Evolutionary conservation across 2,113 vertebrate species (phyloP).

Genomic region (Turnix velox): DNA sequence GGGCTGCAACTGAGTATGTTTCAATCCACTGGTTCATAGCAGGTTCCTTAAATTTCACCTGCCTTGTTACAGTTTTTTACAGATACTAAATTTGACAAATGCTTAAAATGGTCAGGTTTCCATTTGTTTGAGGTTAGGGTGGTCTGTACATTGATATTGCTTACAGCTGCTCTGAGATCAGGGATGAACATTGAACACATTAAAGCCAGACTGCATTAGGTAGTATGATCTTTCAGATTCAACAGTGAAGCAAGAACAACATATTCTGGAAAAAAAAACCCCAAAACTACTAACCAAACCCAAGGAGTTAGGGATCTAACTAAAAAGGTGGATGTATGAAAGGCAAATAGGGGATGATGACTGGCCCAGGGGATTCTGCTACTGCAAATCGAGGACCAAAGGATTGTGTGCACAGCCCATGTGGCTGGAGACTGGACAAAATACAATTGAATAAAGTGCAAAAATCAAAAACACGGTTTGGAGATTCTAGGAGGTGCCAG

Average conservation of each 20-base stretch:
- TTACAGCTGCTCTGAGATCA: background rate
- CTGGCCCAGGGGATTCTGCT: background rate
- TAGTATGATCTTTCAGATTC: background rate
- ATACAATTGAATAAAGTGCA: background rate
- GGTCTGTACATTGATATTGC: background rate
- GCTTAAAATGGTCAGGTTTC: background rate
- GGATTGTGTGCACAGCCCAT: accelerated
- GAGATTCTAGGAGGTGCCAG: background rate
- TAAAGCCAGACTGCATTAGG: background rate
- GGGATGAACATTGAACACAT: background rate
- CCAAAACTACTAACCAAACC: background rate
- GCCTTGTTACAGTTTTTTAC: background rate
- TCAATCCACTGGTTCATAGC: background rate
- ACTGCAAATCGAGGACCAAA: background rate
- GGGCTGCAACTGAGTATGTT: accelerated
- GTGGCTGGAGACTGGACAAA: background rate
- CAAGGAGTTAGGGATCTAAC: background rate
- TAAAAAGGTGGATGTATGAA: accelerated
- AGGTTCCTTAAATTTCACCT: background rate
- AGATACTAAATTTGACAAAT: background rate
- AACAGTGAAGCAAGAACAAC: background rate
- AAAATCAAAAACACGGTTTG: accelerated
- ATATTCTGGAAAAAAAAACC: background rate
- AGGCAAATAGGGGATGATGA: background rate
- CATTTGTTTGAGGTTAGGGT: background rate